Evolutionary conservation across 2,888 invertebrate species (phyloP).

Genomic region (Eremobia ochroleuca): DNA sequence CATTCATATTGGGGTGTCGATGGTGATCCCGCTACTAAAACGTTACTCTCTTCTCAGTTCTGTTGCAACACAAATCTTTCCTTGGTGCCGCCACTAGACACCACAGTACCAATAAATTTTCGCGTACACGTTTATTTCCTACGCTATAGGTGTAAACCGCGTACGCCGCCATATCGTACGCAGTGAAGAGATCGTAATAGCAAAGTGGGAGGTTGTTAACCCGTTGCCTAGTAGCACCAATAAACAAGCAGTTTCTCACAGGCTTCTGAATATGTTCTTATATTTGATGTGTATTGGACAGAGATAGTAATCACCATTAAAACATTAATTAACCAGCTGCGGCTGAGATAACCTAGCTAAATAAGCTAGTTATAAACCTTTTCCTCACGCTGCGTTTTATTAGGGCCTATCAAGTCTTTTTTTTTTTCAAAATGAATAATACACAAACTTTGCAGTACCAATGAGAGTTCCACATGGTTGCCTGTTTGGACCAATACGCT

Average conservation of each 20-base stretch:
- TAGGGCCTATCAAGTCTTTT: neutral
- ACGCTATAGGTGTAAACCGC: constrained; percentile 14
- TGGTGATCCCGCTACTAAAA: neutral
- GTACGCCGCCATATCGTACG: constrained; percentile 14
- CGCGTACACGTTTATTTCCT: constrained; percentile 30
- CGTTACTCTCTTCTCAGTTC: neutral
- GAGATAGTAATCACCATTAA: constrained; percentile 22
- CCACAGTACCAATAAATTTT: constrained; percentile 5
- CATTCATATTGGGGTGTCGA: neutral
- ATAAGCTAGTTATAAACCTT: neutral
- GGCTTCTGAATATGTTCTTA: constrained; percentile 2
- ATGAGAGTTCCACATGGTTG: constrained; percentile 1
- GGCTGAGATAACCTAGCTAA: neutral
- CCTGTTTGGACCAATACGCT: constrained; percentile 5
- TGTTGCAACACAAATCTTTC: neutral
- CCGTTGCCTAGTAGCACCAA: constrained; percentile 53
- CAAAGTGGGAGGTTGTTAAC: constrained; percentile 51
- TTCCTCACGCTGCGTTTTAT: neutral
- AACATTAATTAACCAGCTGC: neutral
- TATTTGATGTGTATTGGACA: neutral
- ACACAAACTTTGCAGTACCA: neutral
- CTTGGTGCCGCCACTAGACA: neutral
- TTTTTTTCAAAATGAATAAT: neutral
- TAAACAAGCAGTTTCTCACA: constrained; percentile 25
- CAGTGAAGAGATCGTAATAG: constrained; percentile 23